Conservation (phyloP, 2,113 vertebrate genomes). For the Eretmochelys imbricata region DNA sequence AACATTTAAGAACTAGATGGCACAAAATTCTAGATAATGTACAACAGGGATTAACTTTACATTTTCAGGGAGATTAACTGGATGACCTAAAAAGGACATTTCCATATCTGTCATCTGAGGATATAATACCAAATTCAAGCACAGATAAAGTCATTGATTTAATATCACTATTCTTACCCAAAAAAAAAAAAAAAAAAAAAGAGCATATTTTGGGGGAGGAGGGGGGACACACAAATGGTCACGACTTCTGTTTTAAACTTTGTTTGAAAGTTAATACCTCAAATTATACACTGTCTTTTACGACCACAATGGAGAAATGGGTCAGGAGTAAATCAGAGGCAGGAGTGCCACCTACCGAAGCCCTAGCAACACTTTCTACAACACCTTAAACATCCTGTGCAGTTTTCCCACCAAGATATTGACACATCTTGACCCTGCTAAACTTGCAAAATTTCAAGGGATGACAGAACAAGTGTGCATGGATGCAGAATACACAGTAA, state of each 20-base stretch:
- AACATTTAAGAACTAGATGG: background rate
- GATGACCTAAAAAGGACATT: constrained; percentile 39
- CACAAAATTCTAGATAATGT: background rate
- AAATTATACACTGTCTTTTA: background rate
- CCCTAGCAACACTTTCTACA: fast-evolving
- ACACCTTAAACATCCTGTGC: fast-evolving
- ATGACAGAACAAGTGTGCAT: background rate
- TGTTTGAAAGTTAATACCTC: background rate
- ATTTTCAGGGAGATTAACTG: fast-evolving
- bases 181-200: background rate
- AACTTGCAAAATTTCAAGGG: background rate
- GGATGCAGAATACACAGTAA: background rate
- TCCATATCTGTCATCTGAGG: background rate
- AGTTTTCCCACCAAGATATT: background rate
- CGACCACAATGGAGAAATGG: background rate
- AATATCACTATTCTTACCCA: background rate
- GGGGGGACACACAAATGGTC: background rate
- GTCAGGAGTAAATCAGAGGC: background rate
- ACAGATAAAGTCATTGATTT: background rate
- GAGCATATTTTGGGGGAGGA: background rate
- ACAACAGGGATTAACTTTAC: background rate
- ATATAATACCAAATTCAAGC: background rate
- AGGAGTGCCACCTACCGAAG: background rate
- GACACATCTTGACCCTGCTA: background rate
- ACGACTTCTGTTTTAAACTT: background rate